Percentiles rank a stretch among this genome's conserved stretches.
Evolutionary conservation across 1,140 invertebrate genomes (phyloP).

Genomic region (Drosophila parabipectinata): DNA sequence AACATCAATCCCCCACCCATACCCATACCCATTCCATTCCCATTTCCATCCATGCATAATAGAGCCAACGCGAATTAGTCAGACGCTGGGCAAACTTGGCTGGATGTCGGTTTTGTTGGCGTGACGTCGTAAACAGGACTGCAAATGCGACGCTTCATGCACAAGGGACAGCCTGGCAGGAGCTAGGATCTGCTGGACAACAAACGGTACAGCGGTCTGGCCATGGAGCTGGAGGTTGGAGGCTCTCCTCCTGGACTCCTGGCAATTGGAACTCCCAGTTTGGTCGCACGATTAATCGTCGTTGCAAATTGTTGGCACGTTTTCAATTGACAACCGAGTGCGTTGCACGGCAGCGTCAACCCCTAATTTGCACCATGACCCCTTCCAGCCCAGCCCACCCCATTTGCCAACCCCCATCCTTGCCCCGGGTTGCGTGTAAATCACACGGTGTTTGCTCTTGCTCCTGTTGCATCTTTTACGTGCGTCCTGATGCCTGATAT

Average conservation of each 20-base stretch:
- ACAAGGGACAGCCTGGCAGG: constrained; percentile 22
- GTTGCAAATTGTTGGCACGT: constrained; percentile 84
- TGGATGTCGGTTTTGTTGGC: constrained; percentile 28
- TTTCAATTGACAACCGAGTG: constrained; percentile 81
- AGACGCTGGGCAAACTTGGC: constrained; percentile 48
- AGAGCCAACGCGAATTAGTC: constrained; percentile 71
- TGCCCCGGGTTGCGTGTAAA: constrained; percentile 67
- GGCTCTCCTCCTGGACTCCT: background rate
- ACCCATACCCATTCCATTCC: background rate
- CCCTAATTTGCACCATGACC: constrained; percentile 73
- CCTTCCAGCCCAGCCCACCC: constrained; percentile 4
- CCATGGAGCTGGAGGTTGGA: background rate
- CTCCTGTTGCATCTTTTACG: constrained; percentile 81
- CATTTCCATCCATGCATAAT: constrained; percentile 60
- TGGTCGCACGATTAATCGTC: constrained; percentile 83
- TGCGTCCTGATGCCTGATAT: constrained; percentile 35
- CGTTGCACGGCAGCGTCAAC: constrained; percentile 48
- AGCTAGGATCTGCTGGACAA: constrained; percentile 17
- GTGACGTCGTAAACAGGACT: constrained; percentile 73
- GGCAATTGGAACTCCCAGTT: constrained; percentile 50
- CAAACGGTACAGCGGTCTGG: background rate
- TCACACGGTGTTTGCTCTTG: constrained; percentile 74
- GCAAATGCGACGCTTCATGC: constrained; percentile 66
- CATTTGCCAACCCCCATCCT: background rate
- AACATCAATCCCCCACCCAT: background rate